phyloP scores from a whole-genome alignment of 2,113 vertebrate species.

The Jaculus jaculus region DNA sequence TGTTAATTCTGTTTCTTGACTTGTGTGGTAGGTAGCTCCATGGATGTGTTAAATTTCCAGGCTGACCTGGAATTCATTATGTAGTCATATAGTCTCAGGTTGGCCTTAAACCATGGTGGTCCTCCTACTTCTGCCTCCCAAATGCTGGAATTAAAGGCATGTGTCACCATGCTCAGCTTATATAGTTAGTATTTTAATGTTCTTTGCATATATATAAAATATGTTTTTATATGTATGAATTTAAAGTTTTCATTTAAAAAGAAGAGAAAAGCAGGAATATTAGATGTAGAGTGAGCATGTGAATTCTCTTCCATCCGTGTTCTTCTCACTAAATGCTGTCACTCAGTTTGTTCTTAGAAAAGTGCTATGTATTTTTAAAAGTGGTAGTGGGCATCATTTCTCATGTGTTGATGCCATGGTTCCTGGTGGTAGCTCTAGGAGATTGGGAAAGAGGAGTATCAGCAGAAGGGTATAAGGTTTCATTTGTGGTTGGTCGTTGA shows the following conservation, averaged over 20 bases:
- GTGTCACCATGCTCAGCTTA: too few relatives aligned
- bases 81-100: too few relatives aligned
- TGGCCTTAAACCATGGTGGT: too few relatives aligned
- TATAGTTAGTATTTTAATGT: background rate
- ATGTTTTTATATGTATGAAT: background rate
- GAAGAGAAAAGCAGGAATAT: background rate
- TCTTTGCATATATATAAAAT: background rate
- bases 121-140: too few relatives aligned
- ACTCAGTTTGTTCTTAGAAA: background rate
- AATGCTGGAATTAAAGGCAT: too few relatives aligned
- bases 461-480: background rate
- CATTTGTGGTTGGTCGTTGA: background rate
- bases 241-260: slow-evolving; percentile 2
- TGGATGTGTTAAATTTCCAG: background rate
- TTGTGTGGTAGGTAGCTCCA: background rate
- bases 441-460: background rate
- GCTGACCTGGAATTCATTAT: too few relatives aligned
- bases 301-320: background rate
- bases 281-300: too few relatives aligned
- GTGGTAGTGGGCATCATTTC: background rate
- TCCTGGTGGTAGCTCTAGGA: background rate
- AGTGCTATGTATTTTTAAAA: background rate
- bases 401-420: background rate
- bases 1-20: background rate
- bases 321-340: background rate